Base-by-base conservation (phyloP, 2,888 invertebrate genomes). In the Amphipoea lucens region DNA sequence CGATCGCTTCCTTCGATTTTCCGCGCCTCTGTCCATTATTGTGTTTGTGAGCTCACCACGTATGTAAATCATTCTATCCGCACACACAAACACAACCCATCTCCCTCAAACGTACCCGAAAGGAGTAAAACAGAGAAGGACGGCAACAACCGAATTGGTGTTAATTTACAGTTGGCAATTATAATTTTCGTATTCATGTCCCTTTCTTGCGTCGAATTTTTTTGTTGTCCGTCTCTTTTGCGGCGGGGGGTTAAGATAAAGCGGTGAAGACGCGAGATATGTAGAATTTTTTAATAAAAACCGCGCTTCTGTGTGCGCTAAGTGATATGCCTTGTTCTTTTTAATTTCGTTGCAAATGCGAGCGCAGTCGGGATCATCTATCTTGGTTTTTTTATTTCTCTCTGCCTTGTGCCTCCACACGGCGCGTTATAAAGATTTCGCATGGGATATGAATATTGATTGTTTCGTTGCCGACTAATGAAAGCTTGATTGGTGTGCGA, bases 121-220 rank as follows among this genome's bases (percentile, higher is more conserved):
- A 85, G 86, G 81, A 78, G 86, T 90, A 77, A 81, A 80, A 78
- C 76, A 87, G 86, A 90, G 57, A 92, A 91, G 85, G 94, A 93
- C 92, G 93, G 92, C 90, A 93, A 88, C 91, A 92, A 90, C 92
- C 92, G 93, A 94, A 95, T 95, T 96, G 95, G 96, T 96, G 96
- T 96, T 97, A 97, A 97, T 97, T 97, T 96, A 96, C 96, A 95
- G 95, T 95, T 96, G 96, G 96, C 96, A 97, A 97, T 97, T 97
- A 97, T 97, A 96, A 96, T 97, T 96, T 96, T 96, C 95, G 95
- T 94, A 94, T 95, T 93, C 89, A 90, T 91, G 93, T 96, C 96
- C 93, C 94, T 95, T 93, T 96, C 96, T 94, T 93, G 91, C 96
- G 86, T 90, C 89, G 91, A 90, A 93, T 95, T 96, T 96, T 96